Evolutionary conservation across 2,888 invertebrate genomes (phyloP).

Genomic region (Cremastinae sp.): DNA sequence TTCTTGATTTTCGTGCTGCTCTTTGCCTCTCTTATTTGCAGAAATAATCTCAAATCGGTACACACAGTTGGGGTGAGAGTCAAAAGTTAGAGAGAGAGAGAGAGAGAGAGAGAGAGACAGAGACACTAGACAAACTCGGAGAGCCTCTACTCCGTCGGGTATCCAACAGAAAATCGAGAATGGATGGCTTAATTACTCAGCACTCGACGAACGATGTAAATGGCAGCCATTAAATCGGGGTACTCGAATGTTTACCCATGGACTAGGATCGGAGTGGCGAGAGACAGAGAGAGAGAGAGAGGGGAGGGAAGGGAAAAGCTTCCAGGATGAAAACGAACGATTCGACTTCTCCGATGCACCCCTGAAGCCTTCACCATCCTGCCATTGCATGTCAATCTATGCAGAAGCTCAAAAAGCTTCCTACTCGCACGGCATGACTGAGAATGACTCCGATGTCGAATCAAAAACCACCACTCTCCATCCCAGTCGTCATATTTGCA

Average conservation of each 20-base stretch:
- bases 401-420: slow-evolving; percentile 18
- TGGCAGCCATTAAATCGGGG: slow-evolving; percentile 74
- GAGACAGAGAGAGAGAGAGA: background rate
- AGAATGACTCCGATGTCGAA: too few species aligned
- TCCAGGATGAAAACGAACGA: slow-evolving; percentile 11
- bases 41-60: slow-evolving; percentile 26
- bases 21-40: slow-evolving; percentile 14
- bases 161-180: slow-evolving; percentile 70
- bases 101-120: slow-evolving; percentile 20
- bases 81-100: slow-evolving; percentile 6
- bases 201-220: slow-evolving; percentile 75
- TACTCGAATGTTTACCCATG: slow-evolving; percentile 71
- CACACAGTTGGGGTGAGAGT: background rate
- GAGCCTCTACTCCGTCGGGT: slow-evolving; percentile 40
- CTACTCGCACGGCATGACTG: slow-evolving; percentile 12
- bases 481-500: too few species aligned
- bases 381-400: background rate
- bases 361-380: slow-evolving; percentile 4
- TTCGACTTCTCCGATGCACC: slow-evolving; percentile 32
- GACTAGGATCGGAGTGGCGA: slow-evolving; percentile 46
- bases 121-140: slow-evolving; percentile 45
- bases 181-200: slow-evolving; percentile 76
- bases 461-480: too few species aligned
- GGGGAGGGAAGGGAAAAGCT: slow-evolving; percentile 7
- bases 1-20: slow-evolving; percentile 3